Conservation (phyloP, 2,113 vertebrate genomes). For the Aspiorhynchus laticeps region DNA sequence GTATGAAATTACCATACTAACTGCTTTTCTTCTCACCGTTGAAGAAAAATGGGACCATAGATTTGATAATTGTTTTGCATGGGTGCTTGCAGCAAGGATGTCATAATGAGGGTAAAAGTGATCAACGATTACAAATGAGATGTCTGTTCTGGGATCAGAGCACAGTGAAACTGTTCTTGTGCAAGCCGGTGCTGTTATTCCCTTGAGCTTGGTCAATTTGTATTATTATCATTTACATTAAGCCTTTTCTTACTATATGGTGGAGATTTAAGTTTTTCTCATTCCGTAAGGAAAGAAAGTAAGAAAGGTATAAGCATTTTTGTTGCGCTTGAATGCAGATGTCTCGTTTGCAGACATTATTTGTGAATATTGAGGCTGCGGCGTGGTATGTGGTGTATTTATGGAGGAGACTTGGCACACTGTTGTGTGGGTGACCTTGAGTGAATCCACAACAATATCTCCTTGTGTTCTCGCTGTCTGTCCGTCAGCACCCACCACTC, state of each 20-base stretch:
- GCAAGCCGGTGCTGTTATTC: neutral
- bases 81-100: neutral
- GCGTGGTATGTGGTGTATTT: conserved; percentile 67
- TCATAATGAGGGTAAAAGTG: conserved; percentile 7
- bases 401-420: conserved; percentile 74
- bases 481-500: conserved; percentile 71
- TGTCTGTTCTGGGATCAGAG: neutral
- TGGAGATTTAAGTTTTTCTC: neutral
- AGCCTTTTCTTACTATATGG: neutral
- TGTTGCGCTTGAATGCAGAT: neutral
- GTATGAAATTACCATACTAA: conserved; percentile 12
- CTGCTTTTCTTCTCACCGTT: neutral
- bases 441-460: conserved; percentile 78
- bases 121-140: neutral
- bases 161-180: neutral
- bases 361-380: neutral
- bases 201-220: neutral
- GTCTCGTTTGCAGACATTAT: neutral
- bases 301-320: neutral
- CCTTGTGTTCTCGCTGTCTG: conserved; percentile 76
- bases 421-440: conserved; percentile 75
- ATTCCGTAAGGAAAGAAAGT: neutral
- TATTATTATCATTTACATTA: neutral
- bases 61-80: conserved; percentile 4
- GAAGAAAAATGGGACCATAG: neutral